phyloP scores from a whole-genome alignment of 2,888 invertebrate species.

The Nineta flava region DNA sequence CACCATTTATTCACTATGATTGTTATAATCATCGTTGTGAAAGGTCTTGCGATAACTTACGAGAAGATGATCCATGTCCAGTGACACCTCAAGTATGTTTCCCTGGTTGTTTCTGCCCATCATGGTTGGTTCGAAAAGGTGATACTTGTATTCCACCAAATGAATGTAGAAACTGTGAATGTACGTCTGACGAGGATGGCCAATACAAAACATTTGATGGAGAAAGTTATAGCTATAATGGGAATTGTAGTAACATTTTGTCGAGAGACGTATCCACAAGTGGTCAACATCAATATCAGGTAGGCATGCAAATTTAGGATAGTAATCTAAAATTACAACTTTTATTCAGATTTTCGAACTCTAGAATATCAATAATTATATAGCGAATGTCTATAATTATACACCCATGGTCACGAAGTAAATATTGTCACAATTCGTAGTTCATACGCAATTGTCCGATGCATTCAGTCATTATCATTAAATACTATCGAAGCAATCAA shows the following conservation, averaged over 20 bases:
- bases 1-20: slow-evolving; percentile 66
- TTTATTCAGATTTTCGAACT: too few relatives aligned
- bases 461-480: too few relatives aligned
- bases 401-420: too few relatives aligned
- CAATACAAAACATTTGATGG: slow-evolving; percentile 74
- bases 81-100: slow-evolving; percentile 50
- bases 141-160: slow-evolving; percentile 51
- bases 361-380: too few relatives aligned
- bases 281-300: slow-evolving; percentile 30
- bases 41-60: slow-evolving; percentile 49
- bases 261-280: slow-evolving; percentile 44
- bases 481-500: too few relatives aligned
- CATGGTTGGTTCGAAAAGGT: slow-evolving; percentile 50
- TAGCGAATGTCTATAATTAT: too few relatives aligned
- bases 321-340: too few relatives aligned
- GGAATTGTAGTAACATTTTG: slow-evolving; percentile 72
- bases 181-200: slow-evolving; percentile 56
- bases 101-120: slow-evolving; percentile 74
- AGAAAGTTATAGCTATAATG: slow-evolving; percentile 60
- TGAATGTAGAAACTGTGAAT: slow-evolving; percentile 62
- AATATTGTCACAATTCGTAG: too few relatives aligned
- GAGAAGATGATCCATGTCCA: slow-evolving; percentile 43
- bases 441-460: too few relatives aligned
- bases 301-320: too few relatives aligned
- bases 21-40: slow-evolving; percentile 69